Evolutionary conservation across 2,888 invertebrate genomes (phyloP), one percentile per base, ranked within the genome.

Genomic region (Congeria kusceri): DNA sequence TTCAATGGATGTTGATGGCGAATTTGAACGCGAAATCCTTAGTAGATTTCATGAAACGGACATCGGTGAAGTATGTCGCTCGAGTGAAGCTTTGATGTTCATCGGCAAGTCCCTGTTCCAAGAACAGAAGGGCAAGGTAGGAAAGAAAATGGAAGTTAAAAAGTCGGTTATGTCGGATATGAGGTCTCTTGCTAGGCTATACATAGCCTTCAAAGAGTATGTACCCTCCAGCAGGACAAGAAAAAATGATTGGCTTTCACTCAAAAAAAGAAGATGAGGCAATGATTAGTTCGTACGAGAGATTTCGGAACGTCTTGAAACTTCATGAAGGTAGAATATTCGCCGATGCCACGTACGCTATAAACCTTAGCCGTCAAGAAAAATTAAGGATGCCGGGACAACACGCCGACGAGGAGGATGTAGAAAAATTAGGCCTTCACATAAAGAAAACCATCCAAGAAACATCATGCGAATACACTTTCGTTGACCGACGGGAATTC

Each of bases 361-460:
- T 71, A 9, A 58, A 53, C 11, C 44, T 7, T 25, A 58, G 44
- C 47, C 25, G 77, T 4, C 66, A 71, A 25, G 29, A 47, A 28
- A 61, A 66, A 25, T 39, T 77, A 13, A 44, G 71, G 44, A 69
- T 59, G 67, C 79, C 79, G 23, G 65, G 68, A 32, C 66, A 66
- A 63, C 58, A 57, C 18, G 63, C 80, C 27, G 58, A 46, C 20
- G 71, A 72, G 32, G 25, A 57, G 15, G 76, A 72, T 3, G 47
- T 77, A 4, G 13, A 28, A 4, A 46, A 68, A 53, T 39, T 80
- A 5, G 39, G 65, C 15, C 44, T 57, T 18, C 29, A 64, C 56
- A 73, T 53, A 1, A 23, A 63, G 18, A 7, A 49, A 25, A 46
- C 53, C 23, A 73, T 77, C 32, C 9, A 63, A 23, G 27, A 47